A percentile compares a stretch with the other conserved stretches of the same genome.
phyloP scores from a whole-genome alignment of 2,888 invertebrate genomes.

The Linnaemya tessellans region DNA sequence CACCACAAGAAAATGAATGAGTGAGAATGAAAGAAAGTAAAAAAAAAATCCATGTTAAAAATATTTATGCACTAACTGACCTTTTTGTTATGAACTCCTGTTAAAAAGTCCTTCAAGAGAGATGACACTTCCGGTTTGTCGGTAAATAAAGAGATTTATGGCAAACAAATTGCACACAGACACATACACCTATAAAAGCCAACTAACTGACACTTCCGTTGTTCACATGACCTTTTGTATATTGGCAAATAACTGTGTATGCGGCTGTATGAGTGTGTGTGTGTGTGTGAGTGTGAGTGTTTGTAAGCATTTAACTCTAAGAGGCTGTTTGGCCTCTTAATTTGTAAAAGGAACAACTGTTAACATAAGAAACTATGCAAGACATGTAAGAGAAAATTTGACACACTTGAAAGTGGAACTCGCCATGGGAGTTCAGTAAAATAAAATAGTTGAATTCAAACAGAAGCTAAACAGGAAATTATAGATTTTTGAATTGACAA shows the following conservation, averaged over 20 bases:
- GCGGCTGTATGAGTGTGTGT: background rate
- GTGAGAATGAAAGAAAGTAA: background rate
- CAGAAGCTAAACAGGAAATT: conserved; percentile 8
- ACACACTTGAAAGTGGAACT: conserved; percentile 75
- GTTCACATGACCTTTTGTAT: background rate
- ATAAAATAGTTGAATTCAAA: background rate
- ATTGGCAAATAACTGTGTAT: background rate
- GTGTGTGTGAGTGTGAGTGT: background rate
- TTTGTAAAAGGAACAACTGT: conserved; percentile 2
- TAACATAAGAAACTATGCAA: conserved; percentile 16
- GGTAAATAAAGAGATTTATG: conserved; percentile 63
- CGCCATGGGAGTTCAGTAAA: conserved; percentile 64
- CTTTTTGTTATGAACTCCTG: conserved; percentile 70
- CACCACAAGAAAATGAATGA: background rate
- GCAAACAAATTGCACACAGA: conserved; percentile 41
- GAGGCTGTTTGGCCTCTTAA: conserved; percentile 28
- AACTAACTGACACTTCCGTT: conserved; percentile 37
- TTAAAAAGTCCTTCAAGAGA: conserved; percentile 74
- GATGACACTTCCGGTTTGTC: conserved; percentile 75
- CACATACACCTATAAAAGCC: background rate
- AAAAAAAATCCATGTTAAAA: background rate
- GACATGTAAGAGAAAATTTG: conserved; percentile 59
- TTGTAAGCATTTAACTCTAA: background rate
- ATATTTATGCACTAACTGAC: conserved; percentile 20
- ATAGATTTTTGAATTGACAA: conserved; percentile 11